Conservation (phyloP, 2,888 invertebrate species). For the Dicycla oo region DNA sequence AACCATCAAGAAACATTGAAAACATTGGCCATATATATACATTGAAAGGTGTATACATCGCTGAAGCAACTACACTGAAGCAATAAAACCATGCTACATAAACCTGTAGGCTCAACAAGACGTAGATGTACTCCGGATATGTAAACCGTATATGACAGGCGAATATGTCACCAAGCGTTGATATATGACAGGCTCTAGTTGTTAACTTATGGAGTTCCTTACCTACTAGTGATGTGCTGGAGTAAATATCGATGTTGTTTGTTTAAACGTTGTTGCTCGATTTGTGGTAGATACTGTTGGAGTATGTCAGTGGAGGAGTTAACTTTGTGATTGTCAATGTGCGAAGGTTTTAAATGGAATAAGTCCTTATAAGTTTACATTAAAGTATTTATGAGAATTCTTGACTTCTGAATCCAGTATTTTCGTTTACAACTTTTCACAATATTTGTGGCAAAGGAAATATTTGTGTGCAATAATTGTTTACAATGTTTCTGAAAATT, state of each 20-base stretch:
- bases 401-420: background rate
- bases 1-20: background rate
- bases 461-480: background rate
- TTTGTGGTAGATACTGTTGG: background rate
- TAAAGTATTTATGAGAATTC: background rate
- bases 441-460: background rate
- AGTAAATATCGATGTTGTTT: conserved; percentile 36
- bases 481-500: background rate
- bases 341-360: background rate
- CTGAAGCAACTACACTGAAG: conserved; percentile 2
- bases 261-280: background rate
- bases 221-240: conserved; percentile 71
- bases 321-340: background rate
- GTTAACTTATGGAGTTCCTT: conserved; percentile 88
- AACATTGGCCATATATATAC: background rate
- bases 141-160: conserved; percentile 82
- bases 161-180: conserved; percentile 84
- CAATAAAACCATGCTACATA: conserved; percentile 32
- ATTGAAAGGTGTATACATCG: too few species aligned
- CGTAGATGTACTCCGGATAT: conserved; percentile 66
- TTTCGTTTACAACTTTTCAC: background rate
- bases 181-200: conserved; percentile 87
- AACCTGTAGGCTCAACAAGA: conserved; percentile 55
- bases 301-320: background rate
- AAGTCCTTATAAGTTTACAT: background rate